phyloP scores from a whole-genome alignment of 2,113 vertebrate genomes.

The Erpornis zantholeuca region DNA sequence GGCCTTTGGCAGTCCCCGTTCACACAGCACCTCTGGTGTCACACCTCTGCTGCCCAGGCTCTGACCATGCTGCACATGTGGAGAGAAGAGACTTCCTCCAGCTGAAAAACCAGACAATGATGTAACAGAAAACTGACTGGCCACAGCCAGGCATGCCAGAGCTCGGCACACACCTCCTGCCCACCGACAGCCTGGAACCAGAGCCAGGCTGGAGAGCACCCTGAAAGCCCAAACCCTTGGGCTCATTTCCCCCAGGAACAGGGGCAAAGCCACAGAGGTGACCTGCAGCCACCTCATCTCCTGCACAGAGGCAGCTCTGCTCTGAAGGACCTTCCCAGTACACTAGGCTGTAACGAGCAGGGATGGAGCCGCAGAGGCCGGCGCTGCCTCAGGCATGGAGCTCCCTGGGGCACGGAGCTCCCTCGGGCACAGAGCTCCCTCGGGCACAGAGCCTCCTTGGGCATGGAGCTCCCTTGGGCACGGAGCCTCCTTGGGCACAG shows the following conservation, averaged over 20 bases:
- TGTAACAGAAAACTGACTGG: accelerated
- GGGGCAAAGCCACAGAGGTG: background rate
- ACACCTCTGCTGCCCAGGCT: background rate
- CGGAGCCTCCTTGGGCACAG: no score
- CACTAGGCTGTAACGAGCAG: accelerated
- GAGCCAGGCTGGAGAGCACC: background rate
- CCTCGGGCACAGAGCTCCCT: no score
- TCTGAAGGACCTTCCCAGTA: background rate
- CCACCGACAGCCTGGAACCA: accelerated
- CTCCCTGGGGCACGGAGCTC: background rate
- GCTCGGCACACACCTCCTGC: background rate
- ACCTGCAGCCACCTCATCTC: background rate
- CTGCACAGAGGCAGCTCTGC: background rate
- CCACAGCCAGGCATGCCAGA: accelerated
- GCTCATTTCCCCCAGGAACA: background rate
- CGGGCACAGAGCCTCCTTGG: no score
- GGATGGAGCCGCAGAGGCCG: accelerated
- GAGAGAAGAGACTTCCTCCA: background rate
- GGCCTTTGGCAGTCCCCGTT: background rate
- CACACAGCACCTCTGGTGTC: background rate
- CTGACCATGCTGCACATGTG: accelerated
- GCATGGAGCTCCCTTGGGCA: no score
- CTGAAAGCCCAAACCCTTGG: background rate
- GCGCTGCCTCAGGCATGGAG: accelerated
- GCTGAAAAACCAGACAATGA: background rate